Evolutionary conservation across 2,888 invertebrate species (phyloP).

Genomic region (Camponotus fellah): DNA sequence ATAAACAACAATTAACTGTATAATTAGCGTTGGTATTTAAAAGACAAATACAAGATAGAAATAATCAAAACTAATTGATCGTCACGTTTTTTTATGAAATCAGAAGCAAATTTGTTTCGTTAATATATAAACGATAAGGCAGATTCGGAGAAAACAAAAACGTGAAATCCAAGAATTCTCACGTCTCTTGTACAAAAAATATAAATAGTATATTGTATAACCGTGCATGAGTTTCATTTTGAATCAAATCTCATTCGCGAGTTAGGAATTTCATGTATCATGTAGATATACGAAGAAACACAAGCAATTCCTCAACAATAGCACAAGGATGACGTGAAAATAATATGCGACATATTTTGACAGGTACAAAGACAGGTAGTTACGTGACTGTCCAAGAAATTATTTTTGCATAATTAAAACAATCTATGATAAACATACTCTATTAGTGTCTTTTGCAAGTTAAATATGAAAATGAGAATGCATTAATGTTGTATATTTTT

Average conservation of each 20-base stretch:
- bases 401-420: conserved; percentile 17
- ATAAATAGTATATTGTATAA: background rate
- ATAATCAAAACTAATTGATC: background rate
- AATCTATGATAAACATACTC: background rate
- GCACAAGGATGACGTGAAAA: background rate
- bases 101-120: background rate
- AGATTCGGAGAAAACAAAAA: background rate
- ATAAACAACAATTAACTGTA: background rate
- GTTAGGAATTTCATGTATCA: background rate
- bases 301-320: background rate
- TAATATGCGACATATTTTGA: background rate
- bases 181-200: background rate
- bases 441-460: background rate
- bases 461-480: background rate
- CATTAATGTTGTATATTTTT: too few species aligned
- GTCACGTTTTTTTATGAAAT: background rate
- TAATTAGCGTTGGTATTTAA: background rate
- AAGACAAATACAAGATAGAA: background rate
- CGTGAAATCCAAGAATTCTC: background rate
- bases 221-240: background rate
- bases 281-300: background rate
- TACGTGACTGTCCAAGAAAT: conserved; percentile 22
- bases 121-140: background rate
- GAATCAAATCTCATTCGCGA: background rate
- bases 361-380: conserved; percentile 18